A percentile compares a stretch with the other conserved stretches of the same genome.
Conservation (phyloP, 2,797 vertebrate genomes). For the Coranthus polyacanthus region DNA sequence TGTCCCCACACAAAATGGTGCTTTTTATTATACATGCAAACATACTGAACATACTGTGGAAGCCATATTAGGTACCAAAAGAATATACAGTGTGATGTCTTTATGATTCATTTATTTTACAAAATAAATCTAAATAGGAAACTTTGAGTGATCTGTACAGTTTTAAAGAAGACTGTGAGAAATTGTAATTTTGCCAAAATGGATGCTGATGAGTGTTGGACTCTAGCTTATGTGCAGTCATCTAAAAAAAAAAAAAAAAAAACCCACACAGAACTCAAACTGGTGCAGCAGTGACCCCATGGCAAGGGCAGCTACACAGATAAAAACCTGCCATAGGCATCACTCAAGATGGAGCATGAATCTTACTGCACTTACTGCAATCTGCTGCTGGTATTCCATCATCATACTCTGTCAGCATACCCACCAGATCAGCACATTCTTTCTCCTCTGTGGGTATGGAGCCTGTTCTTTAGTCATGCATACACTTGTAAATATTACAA, state of each 20-base stretch:
- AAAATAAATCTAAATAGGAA: too few species aligned
- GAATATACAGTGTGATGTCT: neutral
- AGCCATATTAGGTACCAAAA: neutral
- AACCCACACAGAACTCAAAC: constrained; percentile 48
- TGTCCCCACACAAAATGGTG: constrained; percentile 20
- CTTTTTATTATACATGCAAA: constrained; percentile 14
- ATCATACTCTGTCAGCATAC: constrained; percentile 34
- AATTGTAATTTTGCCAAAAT: constrained; percentile 14
- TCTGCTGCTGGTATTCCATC: constrained; percentile 39
- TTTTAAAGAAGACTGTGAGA: neutral
- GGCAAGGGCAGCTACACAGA: constrained; percentile 78
- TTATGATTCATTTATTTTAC: too few species aligned
- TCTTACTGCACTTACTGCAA: constrained; percentile 60
- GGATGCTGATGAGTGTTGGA: constrained; percentile 46
- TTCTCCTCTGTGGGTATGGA: constrained; percentile 23
- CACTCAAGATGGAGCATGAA: constrained; percentile 73
- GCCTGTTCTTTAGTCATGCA: constrained; percentile 26
- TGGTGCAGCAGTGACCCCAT: constrained; percentile 69
- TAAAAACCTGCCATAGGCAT: constrained; percentile 72
- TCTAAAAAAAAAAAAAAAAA: constrained; percentile 63
- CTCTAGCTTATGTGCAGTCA: constrained; percentile 50
- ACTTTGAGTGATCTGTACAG: too few species aligned
- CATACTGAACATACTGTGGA: constrained; percentile 1
- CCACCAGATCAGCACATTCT: constrained; percentile 25
- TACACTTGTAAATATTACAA: constrained; percentile 8